phyloP scores from a whole-genome alignment of 2,888 invertebrate species.

The Ptilodon capucinus region DNA sequence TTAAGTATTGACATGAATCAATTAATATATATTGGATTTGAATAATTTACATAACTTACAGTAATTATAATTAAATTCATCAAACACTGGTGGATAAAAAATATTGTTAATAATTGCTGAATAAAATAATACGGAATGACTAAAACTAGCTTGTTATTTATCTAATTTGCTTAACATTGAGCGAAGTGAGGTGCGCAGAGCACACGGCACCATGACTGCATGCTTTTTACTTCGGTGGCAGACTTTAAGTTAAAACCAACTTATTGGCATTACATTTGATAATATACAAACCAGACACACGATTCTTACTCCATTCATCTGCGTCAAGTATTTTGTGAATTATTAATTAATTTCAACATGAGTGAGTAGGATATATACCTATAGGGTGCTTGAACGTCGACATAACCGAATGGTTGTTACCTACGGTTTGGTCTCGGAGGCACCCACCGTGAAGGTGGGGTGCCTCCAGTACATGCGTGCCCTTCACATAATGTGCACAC shows the following conservation, averaged over 20 bases:
- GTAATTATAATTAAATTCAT: background rate
- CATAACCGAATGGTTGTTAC: background rate
- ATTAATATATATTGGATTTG: background rate
- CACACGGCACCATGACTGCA: background rate
- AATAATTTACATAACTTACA: background rate
- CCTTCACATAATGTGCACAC: background rate
- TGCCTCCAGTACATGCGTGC: background rate
- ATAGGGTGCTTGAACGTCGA: background rate
- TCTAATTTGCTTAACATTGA: background rate
- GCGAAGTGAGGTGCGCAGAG: background rate
- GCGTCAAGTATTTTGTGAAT: background rate
- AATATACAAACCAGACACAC: too few relatives aligned
- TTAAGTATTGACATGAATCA: background rate
- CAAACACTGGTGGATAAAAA: background rate
- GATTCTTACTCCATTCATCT: too few relatives aligned
- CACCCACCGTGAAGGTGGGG: background rate
- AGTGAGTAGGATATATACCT: background rate
- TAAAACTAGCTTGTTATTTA: background rate
- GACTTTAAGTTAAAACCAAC: background rate
- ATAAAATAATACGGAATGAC: background rate
- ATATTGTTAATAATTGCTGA: background rate
- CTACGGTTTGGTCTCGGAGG: background rate
- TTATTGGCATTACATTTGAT: background rate
- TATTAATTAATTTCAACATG: background rate
- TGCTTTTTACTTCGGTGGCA: background rate